Conservation (phyloP, 2,797 vertebrate species). For the Etheostoma nigrum region DNA sequence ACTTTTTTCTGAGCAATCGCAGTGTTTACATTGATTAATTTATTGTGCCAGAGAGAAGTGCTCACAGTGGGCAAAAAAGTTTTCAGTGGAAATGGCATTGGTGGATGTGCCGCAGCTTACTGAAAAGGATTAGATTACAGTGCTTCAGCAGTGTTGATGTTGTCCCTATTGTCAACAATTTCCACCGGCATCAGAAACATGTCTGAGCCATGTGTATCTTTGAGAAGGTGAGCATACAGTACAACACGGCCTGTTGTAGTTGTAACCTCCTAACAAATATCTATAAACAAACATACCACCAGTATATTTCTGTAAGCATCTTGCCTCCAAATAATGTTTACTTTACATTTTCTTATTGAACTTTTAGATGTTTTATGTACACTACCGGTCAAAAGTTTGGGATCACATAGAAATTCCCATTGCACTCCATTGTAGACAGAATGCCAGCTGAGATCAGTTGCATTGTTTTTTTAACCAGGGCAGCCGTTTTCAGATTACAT, state of each 20-base stretch:
- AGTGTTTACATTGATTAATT: conserved; percentile 4
- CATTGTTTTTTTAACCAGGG: too few relatives aligned
- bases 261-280: background rate
- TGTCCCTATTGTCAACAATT: background rate
- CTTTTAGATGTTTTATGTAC: background rate
- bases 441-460: too few relatives aligned
- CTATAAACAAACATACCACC: background rate
- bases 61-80: background rate
- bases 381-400: too few relatives aligned
- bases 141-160: background rate
- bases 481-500: too few relatives aligned
- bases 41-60: background rate
- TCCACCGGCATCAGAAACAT: background rate
- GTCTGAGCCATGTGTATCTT: background rate
- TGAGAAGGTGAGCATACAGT: background rate
- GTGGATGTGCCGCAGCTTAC: background rate
- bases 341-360: background rate
- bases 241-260: background rate
- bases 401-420: too few relatives aligned
- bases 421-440: too few relatives aligned
- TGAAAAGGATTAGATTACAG: background rate
- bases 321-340: background rate
- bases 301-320: background rate
- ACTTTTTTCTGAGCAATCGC: background rate
- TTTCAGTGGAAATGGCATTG: background rate